Evolutionary conservation across 2,888 invertebrate genomes (phyloP).

Genomic region (Dicycla oo): DNA sequence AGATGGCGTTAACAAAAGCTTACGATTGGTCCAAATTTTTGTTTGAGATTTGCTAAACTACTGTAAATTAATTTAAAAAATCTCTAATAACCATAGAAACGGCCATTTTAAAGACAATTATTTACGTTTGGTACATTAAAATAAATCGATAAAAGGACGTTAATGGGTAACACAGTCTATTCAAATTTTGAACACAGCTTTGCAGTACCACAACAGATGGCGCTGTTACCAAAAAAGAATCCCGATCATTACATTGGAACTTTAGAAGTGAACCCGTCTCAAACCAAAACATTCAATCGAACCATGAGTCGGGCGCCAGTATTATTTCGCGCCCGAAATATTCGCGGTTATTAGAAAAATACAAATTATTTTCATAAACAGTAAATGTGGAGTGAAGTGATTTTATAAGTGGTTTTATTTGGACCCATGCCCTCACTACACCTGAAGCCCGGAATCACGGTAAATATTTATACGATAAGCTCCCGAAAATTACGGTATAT

Average conservation of each 20-base stretch:
- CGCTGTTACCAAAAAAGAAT: conserved; percentile 61
- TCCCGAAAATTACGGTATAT: conserved; percentile 65
- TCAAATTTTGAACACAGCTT: conserved; percentile 14
- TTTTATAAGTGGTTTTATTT: conserved; percentile 65
- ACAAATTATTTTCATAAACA: conserved; percentile 58
- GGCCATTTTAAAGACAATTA: fast-evolving
- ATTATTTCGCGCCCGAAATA: conserved; percentile 83
- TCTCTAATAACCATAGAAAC: background rate
- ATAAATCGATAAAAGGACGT: background rate
- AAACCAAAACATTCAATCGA: conserved; percentile 86
- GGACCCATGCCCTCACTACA: conserved; percentile 88
- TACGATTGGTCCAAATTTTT: background rate
- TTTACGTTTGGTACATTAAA: fast-evolving
- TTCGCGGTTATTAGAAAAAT: conserved; percentile 71
- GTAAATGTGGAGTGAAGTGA: conserved; percentile 82
- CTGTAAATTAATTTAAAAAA: background rate
- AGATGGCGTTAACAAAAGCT: conserved; percentile 62
- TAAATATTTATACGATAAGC: conserved; percentile 71
- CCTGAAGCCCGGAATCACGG: conserved; percentile 88
- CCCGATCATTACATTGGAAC: conserved; percentile 81
- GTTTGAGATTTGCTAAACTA: background rate
- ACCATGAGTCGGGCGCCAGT: conserved; percentile 80
- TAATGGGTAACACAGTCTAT: conserved; percentile 1
- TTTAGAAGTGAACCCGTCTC: conserved; percentile 56
- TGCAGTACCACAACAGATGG: conserved; percentile 67